These are phyloP conservation scores for Thomomys bottae DNA, from an alignment of 2,113 vertebrate species.

Conservation along the genomic window DNA sequence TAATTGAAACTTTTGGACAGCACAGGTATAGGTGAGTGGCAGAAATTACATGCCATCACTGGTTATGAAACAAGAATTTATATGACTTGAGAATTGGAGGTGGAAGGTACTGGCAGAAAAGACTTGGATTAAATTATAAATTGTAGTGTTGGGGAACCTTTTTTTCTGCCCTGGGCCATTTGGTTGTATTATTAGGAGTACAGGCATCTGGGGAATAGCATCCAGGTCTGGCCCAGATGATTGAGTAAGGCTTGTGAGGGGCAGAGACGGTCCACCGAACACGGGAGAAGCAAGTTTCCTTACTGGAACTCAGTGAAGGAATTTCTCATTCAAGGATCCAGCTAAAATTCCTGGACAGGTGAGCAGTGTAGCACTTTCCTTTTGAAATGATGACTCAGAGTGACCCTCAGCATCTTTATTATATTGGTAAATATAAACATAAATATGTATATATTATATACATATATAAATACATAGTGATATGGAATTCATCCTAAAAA, in stretches of 20 bases:
- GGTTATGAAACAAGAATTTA: neutral
- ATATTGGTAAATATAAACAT: no score
- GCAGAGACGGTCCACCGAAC: neutral
- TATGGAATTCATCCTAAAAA: no score
- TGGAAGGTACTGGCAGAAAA: neutral
- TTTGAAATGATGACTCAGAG: slow-evolving; percentile 1
- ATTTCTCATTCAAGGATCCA: neutral
- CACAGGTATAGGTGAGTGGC: neutral
- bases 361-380: neutral
- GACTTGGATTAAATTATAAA: neutral
- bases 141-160: no score
- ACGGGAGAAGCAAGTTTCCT: neutral
- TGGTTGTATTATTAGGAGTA: no score
- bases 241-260: no score
- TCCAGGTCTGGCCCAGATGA: no score
- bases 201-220: no score
- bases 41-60: neutral
- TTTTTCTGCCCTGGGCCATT: no score
- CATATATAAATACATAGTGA: no score
- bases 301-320: neutral
- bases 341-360: neutral
- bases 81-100: neutral
- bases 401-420: no score
- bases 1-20: neutral
- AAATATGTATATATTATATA: no score